Evolutionary conservation across 1,140 invertebrate species (phyloP).

Genomic region (Laodelphax striatellus): DNA sequence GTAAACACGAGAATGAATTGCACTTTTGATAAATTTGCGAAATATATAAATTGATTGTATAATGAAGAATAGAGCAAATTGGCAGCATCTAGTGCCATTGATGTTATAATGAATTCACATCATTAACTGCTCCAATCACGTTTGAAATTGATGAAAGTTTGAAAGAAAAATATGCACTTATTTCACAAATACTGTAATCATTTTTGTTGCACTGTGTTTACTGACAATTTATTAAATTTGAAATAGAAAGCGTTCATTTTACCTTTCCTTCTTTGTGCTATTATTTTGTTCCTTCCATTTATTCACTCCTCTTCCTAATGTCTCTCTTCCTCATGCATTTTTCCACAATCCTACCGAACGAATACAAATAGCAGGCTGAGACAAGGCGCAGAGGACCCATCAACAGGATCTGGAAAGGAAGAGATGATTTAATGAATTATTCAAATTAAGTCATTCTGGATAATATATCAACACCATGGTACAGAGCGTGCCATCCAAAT

Average conservation of each 20-base stretch:
- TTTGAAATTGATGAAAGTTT: neutral
- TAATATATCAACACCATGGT: too few relatives aligned
- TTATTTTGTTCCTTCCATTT: too few relatives aligned
- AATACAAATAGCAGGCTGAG: conserved; percentile 37
- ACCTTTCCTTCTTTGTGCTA: too few relatives aligned
- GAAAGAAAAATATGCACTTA: neutral
- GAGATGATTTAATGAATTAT: too few relatives aligned
- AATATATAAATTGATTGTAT: neutral
- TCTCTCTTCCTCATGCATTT: conserved; percentile 27
- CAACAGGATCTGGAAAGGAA: conserved; percentile 33
- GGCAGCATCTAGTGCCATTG: neutral
- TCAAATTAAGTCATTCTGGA: too few relatives aligned
- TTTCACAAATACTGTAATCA: too few relatives aligned
- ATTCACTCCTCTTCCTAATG: too few relatives aligned
- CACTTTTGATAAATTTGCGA: neutral
- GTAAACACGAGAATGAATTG: neutral
- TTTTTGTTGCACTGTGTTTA: too few relatives aligned
- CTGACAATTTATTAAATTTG: too few relatives aligned
- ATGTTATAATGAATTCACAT: too few relatives aligned
- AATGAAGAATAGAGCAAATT: neutral
- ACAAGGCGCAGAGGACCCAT: conserved; percentile 50
- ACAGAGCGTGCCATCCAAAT: too few relatives aligned
- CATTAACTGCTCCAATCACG: neutral
- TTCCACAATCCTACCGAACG: conserved; percentile 45
- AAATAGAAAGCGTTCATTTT: too few relatives aligned